These are phyloP conservation scores for Sceliomorpha sp. DNA, from an alignment of 2,888 invertebrate genomes.

Conservation along the genomic window DNA sequence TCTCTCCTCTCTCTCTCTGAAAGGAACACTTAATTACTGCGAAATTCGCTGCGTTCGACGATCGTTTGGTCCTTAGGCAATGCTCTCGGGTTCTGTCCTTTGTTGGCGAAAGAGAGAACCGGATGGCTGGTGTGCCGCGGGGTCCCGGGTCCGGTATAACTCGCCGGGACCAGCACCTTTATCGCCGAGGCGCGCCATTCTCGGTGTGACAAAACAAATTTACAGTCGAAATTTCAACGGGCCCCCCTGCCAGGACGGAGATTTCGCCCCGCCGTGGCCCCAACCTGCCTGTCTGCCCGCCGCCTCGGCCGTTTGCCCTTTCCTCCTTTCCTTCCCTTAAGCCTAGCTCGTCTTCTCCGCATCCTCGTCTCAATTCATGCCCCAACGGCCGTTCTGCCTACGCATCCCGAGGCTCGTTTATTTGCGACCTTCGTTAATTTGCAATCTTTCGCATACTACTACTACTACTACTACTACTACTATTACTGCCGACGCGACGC, in stretches of 20 bases:
- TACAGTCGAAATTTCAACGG: constrained; percentile 59
- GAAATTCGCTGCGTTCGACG: not conserved
- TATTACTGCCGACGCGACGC: constrained; percentile 18
- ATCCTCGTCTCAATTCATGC: not conserved
- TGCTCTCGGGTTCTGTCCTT: not conserved
- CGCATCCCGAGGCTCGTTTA: constrained; percentile 48
- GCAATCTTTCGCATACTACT: constrained; percentile 52
- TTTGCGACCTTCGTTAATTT: constrained; percentile 57
- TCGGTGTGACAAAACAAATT: constrained; percentile 69
- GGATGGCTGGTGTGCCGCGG: constrained; percentile 10
- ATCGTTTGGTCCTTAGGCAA: not conserved
- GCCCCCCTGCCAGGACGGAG: constrained; percentile 58
- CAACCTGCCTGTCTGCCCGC: constrained; percentile 8
- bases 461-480: too few species aligned
- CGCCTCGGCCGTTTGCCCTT: constrained; percentile 17
- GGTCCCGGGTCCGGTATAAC: constrained; percentile 43
- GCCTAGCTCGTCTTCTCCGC: constrained; percentile 5
- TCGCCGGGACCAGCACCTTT: constrained; percentile 61
- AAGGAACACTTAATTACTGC: constrained; percentile 12
- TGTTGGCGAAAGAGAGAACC: constrained; percentile 7
- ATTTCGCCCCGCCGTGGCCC: constrained; percentile 15
- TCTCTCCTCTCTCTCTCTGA: too few species aligned
- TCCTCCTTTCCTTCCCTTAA: constrained; percentile 30
- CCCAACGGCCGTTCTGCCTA: constrained; percentile 31
- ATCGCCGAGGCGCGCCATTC: constrained; percentile 60